These are phyloP conservation scores for Macaria liturata DNA, from an alignment of 2,888 invertebrate species.

Conservation along the genomic window DNA sequence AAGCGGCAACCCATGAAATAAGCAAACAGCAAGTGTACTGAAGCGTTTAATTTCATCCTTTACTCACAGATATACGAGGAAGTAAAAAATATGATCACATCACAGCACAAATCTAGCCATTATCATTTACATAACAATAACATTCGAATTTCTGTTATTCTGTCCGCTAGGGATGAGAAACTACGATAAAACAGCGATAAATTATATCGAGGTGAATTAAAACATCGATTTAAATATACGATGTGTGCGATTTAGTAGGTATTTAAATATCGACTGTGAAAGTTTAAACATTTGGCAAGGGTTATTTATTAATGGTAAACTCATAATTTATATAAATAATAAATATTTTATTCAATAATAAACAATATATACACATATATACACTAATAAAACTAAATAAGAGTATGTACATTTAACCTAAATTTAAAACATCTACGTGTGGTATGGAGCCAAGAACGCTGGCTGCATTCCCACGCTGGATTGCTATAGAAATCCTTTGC, in stretches of 20 bases:
- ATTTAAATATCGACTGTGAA: too few relatives aligned
- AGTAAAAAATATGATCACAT: conserved; percentile 26
- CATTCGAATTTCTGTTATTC: conserved; percentile 21
- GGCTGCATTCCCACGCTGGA: too few relatives aligned
- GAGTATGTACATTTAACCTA: too few relatives aligned
- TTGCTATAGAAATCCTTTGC: too few relatives aligned
- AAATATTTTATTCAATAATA: too few relatives aligned
- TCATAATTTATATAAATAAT: too few relatives aligned
- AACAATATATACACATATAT: too few relatives aligned
- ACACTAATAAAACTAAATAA: too few relatives aligned
- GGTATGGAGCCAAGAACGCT: too few relatives aligned
- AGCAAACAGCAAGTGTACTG: background rate
- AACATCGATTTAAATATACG: background rate
- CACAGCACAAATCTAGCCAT: conserved; percentile 32
- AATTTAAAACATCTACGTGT: too few relatives aligned
- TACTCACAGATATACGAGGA: conserved; percentile 10
- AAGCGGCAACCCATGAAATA: too few relatives aligned
- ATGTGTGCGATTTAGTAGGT: background rate
- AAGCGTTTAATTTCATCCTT: conserved; percentile 3
- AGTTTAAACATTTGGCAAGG: background rate
- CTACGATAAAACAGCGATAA: conserved; percentile 3
- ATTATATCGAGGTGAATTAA: conserved; percentile 5
- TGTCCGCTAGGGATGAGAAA: conserved; percentile 23
- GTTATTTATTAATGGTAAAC: conserved; percentile 1
- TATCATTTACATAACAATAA: conserved; percentile 36